Evolutionary conservation across 64 coral and sea anemone species (phyloP).

Genomic region (Dendrophyllia cribrosa): DNA sequence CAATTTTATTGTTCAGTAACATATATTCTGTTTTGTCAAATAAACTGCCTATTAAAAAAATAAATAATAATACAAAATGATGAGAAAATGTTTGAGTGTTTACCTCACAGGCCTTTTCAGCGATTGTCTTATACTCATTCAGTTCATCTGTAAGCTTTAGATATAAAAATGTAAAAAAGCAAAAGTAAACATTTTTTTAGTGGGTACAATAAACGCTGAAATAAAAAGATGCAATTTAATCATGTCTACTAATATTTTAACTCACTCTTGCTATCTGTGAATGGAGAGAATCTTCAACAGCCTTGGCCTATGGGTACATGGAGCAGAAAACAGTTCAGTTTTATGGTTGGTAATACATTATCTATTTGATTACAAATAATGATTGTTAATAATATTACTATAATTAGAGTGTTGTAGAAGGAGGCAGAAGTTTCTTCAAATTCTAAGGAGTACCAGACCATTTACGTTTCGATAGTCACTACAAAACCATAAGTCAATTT

Average conservation of each 20-base stretch:
- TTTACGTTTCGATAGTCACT: no score
- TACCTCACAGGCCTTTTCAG: slow-evolving; percentile 80
- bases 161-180: neutral
- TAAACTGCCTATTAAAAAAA: no score
- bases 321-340: neutral
- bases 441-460: no score
- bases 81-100: neutral
- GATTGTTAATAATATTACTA: neutral
- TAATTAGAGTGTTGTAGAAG: no score
- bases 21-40: no score
- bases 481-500: no score
- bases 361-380: neutral
- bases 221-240: neutral
- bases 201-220: neutral
- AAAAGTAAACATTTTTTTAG: neutral
- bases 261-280: slow-evolving; percentile 54
- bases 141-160: slow-evolving; percentile 83
- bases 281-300: slow-evolving; percentile 55
- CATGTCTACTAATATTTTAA: neutral
- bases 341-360: neutral
- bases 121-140: slow-evolving; percentile 81
- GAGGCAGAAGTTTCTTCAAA: no score
- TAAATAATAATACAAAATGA: neutral
- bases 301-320: slow-evolving; percentile 16
- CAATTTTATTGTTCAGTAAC: no score